Evolutionary conservation across 1,140 invertebrate species (phyloP).

Genomic region (Adoxophyes honmai): DNA sequence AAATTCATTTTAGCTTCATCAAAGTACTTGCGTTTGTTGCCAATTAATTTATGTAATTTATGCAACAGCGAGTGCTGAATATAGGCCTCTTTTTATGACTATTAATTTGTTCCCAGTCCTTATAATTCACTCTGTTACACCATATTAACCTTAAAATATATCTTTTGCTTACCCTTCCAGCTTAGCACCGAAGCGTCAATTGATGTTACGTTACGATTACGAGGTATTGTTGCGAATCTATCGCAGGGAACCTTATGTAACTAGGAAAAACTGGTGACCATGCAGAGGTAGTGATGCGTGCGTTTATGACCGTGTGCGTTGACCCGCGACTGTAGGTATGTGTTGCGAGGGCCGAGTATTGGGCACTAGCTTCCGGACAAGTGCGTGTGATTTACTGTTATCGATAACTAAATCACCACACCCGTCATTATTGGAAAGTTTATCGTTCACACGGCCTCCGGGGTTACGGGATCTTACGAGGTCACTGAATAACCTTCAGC

Average conservation of each 20-base stretch:
- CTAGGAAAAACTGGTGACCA: constrained; percentile 7
- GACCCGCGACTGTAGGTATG: constrained; percentile 2
- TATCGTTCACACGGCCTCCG: background rate
- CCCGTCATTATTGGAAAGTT: constrained; percentile 13
- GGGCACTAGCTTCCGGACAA: constrained; percentile 15
- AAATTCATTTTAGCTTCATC: constrained; percentile 3
- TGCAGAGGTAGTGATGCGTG: constrained; percentile 9
- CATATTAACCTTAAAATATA: too few relatives aligned
- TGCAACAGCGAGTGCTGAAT: background rate
- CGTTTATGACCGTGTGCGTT: constrained; percentile 8
- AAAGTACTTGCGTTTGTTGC: constrained; percentile 3
- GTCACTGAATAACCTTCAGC: background rate
- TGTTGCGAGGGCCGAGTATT: constrained; percentile 1
- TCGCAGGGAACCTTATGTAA: background rate
- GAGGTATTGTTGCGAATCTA: background rate
- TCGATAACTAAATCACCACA: constrained; percentile 16
- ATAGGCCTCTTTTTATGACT: background rate
- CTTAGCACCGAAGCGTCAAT: background rate
- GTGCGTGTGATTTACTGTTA: constrained; percentile 22
- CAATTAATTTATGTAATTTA: constrained; percentile 16
- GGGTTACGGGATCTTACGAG: background rate
- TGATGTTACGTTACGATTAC: background rate
- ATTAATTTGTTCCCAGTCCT: too few relatives aligned
- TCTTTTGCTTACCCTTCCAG: too few relatives aligned
- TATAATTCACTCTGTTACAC: too few relatives aligned